These are phyloP conservation scores for Hylomyscus alleni DNA, from an alignment of 2,797 vertebrate genomes.

Conservation along the genomic window DNA sequence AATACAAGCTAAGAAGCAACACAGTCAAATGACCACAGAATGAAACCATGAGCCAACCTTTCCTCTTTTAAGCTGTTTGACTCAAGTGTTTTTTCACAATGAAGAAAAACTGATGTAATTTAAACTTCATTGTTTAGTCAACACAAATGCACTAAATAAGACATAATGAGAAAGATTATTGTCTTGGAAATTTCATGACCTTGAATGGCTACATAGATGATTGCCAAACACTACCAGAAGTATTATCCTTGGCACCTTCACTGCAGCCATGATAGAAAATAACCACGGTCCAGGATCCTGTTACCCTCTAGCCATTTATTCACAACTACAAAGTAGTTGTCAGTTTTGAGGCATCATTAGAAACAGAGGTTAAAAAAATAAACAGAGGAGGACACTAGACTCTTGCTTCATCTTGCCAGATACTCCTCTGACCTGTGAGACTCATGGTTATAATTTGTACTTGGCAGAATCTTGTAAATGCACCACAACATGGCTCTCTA, in stretches of 20 bases:
- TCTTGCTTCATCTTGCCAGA: background rate
- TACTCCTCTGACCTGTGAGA: background rate
- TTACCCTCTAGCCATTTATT: background rate
- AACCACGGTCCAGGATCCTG: background rate
- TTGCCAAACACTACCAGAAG: background rate
- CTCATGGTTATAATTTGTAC: conserved; percentile 31
- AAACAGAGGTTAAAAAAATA: background rate
- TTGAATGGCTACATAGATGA: background rate
- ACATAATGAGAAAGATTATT: background rate
- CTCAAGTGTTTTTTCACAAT: background rate
- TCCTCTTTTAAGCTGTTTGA: background rate
- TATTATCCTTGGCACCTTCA: background rate
- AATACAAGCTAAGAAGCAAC: background rate
- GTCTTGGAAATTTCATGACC: background rate
- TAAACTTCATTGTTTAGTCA: background rate
- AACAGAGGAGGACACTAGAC: background rate
- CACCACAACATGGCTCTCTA: conserved; percentile 75
- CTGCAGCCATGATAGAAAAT: background rate
- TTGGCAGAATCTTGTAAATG: conserved; percentile 74
- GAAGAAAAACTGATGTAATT: background rate
- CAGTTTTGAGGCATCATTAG: background rate
- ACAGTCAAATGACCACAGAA: background rate
- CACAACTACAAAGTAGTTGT: background rate
- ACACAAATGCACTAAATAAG: background rate
- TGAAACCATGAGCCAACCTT: background rate